A percentile compares a stretch with the other conserved stretches of the same genome.
Evolutionary conservation across 1,140 invertebrate genomes (phyloP).

Genomic region (Aphidius ervi): DNA sequence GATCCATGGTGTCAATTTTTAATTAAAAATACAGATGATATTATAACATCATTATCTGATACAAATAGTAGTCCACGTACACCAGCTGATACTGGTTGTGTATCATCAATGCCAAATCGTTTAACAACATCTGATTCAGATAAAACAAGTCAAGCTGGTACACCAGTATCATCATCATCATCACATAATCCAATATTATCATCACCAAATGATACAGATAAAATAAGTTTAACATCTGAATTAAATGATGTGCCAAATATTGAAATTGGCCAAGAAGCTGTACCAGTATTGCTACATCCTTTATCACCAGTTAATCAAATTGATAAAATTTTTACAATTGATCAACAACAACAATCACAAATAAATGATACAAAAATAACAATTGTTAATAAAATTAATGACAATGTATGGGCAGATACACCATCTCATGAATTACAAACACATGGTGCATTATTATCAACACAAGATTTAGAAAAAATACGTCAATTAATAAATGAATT

Average conservation of each 20-base stretch:
- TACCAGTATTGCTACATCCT: constrained; percentile 57
- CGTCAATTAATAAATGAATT: constrained; percentile 85
- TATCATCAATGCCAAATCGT: constrained; percentile 55
- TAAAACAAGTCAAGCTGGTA: constrained; percentile 47
- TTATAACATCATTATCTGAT: constrained; percentile 51
- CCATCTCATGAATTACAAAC: constrained; percentile 45
- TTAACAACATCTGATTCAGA: constrained; percentile 42
- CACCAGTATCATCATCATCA: constrained; percentile 39
- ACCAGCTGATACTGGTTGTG: constrained; percentile 54
- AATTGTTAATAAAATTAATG: constrained; percentile 52
- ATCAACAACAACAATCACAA: constrained; percentile 1
- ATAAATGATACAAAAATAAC: constrained; percentile 36
- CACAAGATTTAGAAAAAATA: constrained; percentile 79
- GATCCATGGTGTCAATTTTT: constrained; percentile 84
- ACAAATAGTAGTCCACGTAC: constrained; percentile 60
- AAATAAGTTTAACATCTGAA: constrained; percentile 41
- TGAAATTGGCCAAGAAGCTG: constrained; percentile 55
- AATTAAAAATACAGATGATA: constrained; percentile 56
- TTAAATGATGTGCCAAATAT: constrained; percentile 30
- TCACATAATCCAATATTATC: constrained; percentile 33
- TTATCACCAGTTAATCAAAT: constrained; percentile 58
- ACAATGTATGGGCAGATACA: constrained; percentile 59
- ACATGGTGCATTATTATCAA: constrained; percentile 73
- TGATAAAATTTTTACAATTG: constrained; percentile 20
- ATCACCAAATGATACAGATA: constrained; percentile 39